A percentile compares a stretch with the other conserved stretches of the same genome.
These are phyloP conservation scores for Drosophila peninsularis DNA, from an alignment of 2,888 invertebrate species.

Conservation along the genomic window DNA sequence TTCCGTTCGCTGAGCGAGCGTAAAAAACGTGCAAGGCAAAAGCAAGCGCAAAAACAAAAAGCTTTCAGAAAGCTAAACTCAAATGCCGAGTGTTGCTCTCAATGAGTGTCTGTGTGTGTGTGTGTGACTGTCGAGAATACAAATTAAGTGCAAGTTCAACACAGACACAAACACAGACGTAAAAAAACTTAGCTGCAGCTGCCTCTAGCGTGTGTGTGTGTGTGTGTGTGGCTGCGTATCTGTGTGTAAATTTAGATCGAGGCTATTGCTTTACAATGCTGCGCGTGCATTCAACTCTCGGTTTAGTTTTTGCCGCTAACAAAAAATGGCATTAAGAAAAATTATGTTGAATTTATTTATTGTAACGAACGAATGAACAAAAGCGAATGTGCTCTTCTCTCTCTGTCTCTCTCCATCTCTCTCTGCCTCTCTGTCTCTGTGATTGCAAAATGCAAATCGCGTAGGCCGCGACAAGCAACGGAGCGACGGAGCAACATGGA, in stretches of 20 bases:
- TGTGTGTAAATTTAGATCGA: slow-evolving; percentile 84
- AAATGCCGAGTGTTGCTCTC: slow-evolving; percentile 10
- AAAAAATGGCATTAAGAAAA: slow-evolving; percentile 56
- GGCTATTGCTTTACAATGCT: slow-evolving; percentile 84
- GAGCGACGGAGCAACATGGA: background rate
- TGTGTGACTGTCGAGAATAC: slow-evolving; percentile 35
- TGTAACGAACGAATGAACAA: slow-evolving; percentile 39
- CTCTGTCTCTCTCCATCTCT: background rate
- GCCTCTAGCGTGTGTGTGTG: slow-evolving; percentile 25
- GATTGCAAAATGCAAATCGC: slow-evolving; percentile 62
- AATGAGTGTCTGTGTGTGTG: slow-evolving; percentile 14
- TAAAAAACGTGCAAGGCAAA: slow-evolving; percentile 29
- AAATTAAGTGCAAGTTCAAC: slow-evolving; percentile 77
- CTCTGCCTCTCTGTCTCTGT: slow-evolving; percentile 9
- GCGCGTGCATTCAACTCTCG: slow-evolving; percentile 82
- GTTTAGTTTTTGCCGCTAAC: slow-evolving; percentile 50
- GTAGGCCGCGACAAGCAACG: slow-evolving; percentile 30
- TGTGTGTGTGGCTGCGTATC: slow-evolving; percentile 53
- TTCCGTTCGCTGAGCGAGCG: slow-evolving; percentile 55
- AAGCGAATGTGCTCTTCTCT: slow-evolving; percentile 19
- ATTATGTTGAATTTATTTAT: slow-evolving; percentile 75
- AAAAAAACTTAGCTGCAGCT: slow-evolving; percentile 48
- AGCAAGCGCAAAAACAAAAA: slow-evolving; percentile 26
- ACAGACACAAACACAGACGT: slow-evolving; percentile 39
- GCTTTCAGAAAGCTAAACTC: slow-evolving; percentile 47